Evolutionary conservation across 2,113 vertebrate species (phyloP).

Genomic region (Motacilla alba): DNA sequence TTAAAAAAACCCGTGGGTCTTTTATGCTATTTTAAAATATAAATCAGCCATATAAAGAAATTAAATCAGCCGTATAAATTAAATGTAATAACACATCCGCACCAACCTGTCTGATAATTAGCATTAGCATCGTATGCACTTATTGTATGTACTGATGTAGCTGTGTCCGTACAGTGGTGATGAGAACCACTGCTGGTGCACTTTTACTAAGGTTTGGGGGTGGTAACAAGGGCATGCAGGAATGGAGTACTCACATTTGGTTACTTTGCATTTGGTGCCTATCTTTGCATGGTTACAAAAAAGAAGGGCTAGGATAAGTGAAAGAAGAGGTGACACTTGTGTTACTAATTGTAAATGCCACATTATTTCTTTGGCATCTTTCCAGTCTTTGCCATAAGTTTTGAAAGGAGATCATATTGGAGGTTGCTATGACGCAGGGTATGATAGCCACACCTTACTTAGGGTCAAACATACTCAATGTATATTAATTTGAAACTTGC

Average conservation of each 20-base stretch:
- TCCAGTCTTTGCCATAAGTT: neutral
- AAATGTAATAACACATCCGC: neutral
- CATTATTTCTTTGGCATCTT: neutral
- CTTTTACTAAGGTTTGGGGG: accelerated
- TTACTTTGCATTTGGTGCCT: neutral
- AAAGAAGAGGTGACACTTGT: neutral
- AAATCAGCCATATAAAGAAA: neutral
- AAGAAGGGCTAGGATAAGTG: neutral
- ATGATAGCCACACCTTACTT: neutral
- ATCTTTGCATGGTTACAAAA: neutral
- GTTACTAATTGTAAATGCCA: neutral
- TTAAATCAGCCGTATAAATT: neutral
- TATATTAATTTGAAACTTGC: neutral
- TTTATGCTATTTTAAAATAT: neutral
- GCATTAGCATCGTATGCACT: neutral
- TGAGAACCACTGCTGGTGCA: neutral
- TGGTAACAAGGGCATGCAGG: neutral
- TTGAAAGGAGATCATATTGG: neutral
- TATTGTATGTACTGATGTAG: neutral
- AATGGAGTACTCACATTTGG: neutral
- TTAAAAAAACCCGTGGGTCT: neutral
- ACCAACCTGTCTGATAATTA: neutral
- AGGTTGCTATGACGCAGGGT: neutral
- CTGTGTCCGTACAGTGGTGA: neutral
- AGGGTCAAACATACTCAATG: neutral